Base-by-base conservation (phyloP, 1,140 invertebrate species). In the Whitmania pigra region DNA sequence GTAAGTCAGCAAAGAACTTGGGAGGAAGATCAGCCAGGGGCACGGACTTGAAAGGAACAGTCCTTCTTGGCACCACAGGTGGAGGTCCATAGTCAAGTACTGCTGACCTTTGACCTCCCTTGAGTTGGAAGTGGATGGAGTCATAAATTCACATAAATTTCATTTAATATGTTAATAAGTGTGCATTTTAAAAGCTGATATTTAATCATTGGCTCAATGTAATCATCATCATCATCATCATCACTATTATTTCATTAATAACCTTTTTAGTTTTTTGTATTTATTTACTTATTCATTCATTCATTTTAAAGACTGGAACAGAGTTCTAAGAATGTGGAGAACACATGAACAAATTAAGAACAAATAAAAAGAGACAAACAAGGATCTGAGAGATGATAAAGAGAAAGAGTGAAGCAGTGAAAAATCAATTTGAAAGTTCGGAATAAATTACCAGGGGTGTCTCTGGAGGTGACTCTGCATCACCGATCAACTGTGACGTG, bases 11-110 rank as follows among this genome's bases (percentile, higher is more conserved):
- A 5, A 73, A 54, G 54, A 74, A 73, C 53, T 70, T 68, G 49
- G 73, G 73, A 7, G 73, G 73, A 20, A 81, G 57, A 18, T 63
- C 77, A 6, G 80, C 80, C 0, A 82, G 77, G 4, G 57, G 57
- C 13, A 63, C 57, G 22, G 22, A 31, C 11, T 22, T 22, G 13
- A 31, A 31, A n/a, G 57, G 57, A 63, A 17, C 11, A 80, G 80
- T 13, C 80, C 75, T 55, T 70, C 43, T 49, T 2, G 3, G 40
- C 25, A 70, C 69, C 3, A 70, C 69, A 0, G 36, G 69, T 4
- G 69, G 69, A 18, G 69, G 69, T 22, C 69, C 69, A n/a, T 53
- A 70, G n/a, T 22, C 29, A n/a, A 54, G 53, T 13, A 0, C 49
- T 17, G 20, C 53, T 18, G 29, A 36, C n/a, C 22, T 36, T 43